Evolutionary conservation across 2,888 invertebrate genomes (phyloP), one percentile per base, ranked within the genome.

Genomic region (Fissipunctia ypsillon): DNA sequence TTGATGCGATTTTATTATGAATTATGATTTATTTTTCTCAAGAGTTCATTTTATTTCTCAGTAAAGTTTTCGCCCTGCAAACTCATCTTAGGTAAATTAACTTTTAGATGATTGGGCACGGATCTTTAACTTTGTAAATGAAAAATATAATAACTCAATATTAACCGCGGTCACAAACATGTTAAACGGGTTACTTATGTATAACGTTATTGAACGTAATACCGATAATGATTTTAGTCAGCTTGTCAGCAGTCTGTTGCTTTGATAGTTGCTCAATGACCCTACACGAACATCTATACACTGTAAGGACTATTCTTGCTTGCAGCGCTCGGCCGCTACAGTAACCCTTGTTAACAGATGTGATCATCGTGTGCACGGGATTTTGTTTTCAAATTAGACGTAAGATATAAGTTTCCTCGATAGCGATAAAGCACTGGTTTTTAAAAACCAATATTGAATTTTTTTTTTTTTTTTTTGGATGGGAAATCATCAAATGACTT

Each of bases 151-250:
- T 19, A 41, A 60, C 19, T 10, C 12, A 19, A 61, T 43, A 43
- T 61, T 12, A 43, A 6, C 3, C 12, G 9, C 12, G 25, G 52
- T 52, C 41, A 64, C 22, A 54, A 9, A 31, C 45, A 41, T 14
- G 66, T 48, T 66, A 25, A 57, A 12, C 14, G 9, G 52, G 57
- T 63, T 38, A 41, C 41, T n/a, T 65, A 22, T 59, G 61, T 56
- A 65, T 38, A 67, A 69, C 25, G 52, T 63, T 65, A 66, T 54
- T 68, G 31, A 35, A 22, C 56, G 41, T 70, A 50, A 73, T 56
- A 67, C 25, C 70, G 50, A 25, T 78, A 69, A 83, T 74, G 59
- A 78, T 83, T 78, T 76, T 68, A 73, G 74, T 41, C 54, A 67
- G 59, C 64, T 41, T 28, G 19, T 19, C 43, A 5, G 19, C 16